Percentiles rank a stretch among this genome's conserved stretches.
phyloP scores from a whole-genome alignment of 23 tunicate species.

The Aplidium turbinatum region DNA sequence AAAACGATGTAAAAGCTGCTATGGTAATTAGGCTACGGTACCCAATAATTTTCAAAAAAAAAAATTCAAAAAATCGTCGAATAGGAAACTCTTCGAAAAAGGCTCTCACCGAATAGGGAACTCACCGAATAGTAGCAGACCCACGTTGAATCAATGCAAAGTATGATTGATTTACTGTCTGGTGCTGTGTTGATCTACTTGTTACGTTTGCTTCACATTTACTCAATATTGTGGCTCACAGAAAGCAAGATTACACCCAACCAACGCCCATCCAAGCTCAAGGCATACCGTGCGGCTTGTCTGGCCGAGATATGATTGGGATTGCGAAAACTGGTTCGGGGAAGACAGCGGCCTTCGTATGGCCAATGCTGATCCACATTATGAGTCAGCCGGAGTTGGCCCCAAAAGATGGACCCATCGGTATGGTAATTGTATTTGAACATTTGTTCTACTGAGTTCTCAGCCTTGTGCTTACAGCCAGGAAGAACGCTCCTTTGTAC shows the following conservation, averaged over 20 bases:
- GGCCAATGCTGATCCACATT: slow-evolving; percentile 91
- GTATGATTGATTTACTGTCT: no score
- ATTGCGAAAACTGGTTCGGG: slow-evolving; percentile 99
- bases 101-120: no score
- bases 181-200: neutral
- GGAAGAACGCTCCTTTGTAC: no score
- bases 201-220: neutral
- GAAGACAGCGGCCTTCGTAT: slow-evolving; percentile 93
- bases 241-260: slow-evolving; percentile 67
- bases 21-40: no score
- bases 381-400: slow-evolving; percentile 73
- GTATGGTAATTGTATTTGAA: slow-evolving; percentile 1
- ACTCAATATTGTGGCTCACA: slow-evolving; percentile 3
- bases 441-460: no score
- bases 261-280: slow-evolving; percentile 98
- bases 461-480: no score
- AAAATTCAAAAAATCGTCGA: no score
- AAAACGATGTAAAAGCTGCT: no score
- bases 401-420: slow-evolving; percentile 91
- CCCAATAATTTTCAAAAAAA: no score
- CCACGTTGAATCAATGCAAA: no score
- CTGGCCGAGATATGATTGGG: slow-evolving; percentile 98
- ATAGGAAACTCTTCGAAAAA: no score
- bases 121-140: no score
- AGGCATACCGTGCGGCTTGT: slow-evolving; percentile 79